Percentiles rank a stretch among this genome's conserved stretches.
These are phyloP conservation scores for Rhinogobio ventralis DNA, from an alignment of 2,797 vertebrate species.

Conservation along the genomic window DNA sequence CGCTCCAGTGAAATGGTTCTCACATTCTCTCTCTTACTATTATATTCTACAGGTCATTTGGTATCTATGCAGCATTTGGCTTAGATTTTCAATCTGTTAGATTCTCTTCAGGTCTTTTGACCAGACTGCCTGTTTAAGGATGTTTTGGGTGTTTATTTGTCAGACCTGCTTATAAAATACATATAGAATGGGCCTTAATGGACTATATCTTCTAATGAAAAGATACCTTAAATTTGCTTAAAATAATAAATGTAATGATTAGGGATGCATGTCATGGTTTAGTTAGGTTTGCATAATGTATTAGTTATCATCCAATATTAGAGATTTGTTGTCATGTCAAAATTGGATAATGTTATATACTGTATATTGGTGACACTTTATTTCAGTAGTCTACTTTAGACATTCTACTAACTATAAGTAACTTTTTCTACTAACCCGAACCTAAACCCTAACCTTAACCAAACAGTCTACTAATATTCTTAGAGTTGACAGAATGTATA, in stretches of 20 bases:
- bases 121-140: neutral
- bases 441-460: no score
- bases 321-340: neutral
- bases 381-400: no score
- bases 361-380: neutral
- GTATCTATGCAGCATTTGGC: neutral
- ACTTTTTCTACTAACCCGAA: no score
- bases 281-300: neutral
- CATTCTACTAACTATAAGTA: no score
- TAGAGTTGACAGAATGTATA: no score
- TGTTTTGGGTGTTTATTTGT: neutral
- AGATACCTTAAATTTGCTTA: neutral
- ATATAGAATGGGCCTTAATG: neutral
- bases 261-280: neutral
- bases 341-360: neutral
- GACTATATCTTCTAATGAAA: neutral
- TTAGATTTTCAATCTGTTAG: neutral
- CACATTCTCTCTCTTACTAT: neutral
- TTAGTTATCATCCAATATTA: neutral
- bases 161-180: no score
- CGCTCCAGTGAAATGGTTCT: neutral
- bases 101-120: neutral
- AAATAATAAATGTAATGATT: neutral
- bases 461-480: no score
- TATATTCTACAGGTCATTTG: neutral